Base-by-base conservation (phyloP, 53 echinoderm and acorn worm genomes). In the Hippasteria phrygiana region DNA sequence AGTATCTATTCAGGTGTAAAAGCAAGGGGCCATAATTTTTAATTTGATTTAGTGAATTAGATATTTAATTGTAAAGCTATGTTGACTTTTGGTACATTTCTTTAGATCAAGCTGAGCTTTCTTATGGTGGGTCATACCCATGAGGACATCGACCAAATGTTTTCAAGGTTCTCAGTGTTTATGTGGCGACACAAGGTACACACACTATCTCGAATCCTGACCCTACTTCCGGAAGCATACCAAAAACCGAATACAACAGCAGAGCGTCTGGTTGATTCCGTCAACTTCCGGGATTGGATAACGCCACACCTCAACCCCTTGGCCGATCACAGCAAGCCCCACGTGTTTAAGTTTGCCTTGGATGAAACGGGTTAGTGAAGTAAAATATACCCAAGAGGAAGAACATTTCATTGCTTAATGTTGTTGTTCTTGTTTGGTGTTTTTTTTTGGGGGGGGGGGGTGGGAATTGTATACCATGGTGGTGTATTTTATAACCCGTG, bases 131-230 rank as follows among this genome's bases (percentile, higher is more conserved):
- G 88, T 3, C 91, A 88, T 34, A 88, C 88, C 43, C 88, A 88
- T 67, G 88, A 88, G 45, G 88, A 88, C 50, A 91, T 91, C 32
- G 91, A 91, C 32, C 91, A 91, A 48, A 40, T 80, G 47, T 91
- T 91, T 51, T 79, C 80, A 0, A 53, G 91, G 18, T 54, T 91
- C 13, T 76, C 88, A 7, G 50, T 45, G 32, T 80, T 64, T 43
- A 27, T 88, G n/a, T 88, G 33, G 43, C 55, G 50, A 18, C 71
- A 72, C 46, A 53, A 78, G 22, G 72, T 78, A 0, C 66, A 63
- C 22, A 88, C 88, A 24, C 53, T 91, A 20, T 53, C 59, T 1
- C 26, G 43, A 22, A 45, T 91, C 10, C 37, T 79, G 29, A 32
- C 34, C 22, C 40, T 69, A 1, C 43, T 91, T 42, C 72, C 70